Percentiles rank a stretch among this genome's conserved stretches.
These are phyloP conservation scores for Smittia sp. DNA, from an alignment of 2,888 invertebrate genomes.

Conservation along the genomic window DNA sequence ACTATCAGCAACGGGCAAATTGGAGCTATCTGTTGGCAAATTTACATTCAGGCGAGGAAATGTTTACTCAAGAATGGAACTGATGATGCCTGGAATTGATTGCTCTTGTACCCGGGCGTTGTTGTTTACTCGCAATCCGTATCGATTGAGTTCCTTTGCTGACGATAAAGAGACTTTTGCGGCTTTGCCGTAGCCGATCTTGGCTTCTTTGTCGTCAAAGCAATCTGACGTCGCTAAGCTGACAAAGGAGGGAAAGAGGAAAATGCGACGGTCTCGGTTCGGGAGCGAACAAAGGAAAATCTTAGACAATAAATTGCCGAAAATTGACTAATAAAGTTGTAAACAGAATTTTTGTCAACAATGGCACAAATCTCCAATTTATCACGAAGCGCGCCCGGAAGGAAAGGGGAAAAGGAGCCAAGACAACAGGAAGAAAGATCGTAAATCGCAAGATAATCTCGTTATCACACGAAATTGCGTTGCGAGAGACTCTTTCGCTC, in stretches of 20 bases:
- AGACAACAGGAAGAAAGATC: conserved; percentile 6
- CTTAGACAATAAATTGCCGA: not conserved
- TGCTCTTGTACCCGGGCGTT: not conserved
- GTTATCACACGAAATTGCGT: conserved; percentile 14
- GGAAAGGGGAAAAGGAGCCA: not conserved
- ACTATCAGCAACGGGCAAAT: not conserved
- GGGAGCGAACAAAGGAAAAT: not conserved
- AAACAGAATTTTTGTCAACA: conserved; percentile 11
- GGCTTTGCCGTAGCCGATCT: too few species aligned
- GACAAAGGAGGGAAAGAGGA: not conserved
- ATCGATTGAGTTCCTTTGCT: not conserved
- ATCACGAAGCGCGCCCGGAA: too few species aligned
- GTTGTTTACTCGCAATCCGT: not conserved
- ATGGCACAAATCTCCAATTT: conserved; percentile 19
- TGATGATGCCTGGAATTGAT: conserved; percentile 7
- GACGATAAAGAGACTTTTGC: not conserved
- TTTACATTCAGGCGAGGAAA: not conserved
- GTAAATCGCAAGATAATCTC: conserved; percentile 20
- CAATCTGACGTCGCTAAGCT: not conserved
- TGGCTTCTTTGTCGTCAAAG: not conserved
- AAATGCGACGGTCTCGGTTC: not conserved
- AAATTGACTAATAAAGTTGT: conserved; percentile 10
- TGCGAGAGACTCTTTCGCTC: not conserved
- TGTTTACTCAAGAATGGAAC: not conserved
- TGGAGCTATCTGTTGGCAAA: not conserved